phyloP scores from a whole-genome alignment of 2,113 vertebrate species.

The Platycercus adscitus region DNA sequence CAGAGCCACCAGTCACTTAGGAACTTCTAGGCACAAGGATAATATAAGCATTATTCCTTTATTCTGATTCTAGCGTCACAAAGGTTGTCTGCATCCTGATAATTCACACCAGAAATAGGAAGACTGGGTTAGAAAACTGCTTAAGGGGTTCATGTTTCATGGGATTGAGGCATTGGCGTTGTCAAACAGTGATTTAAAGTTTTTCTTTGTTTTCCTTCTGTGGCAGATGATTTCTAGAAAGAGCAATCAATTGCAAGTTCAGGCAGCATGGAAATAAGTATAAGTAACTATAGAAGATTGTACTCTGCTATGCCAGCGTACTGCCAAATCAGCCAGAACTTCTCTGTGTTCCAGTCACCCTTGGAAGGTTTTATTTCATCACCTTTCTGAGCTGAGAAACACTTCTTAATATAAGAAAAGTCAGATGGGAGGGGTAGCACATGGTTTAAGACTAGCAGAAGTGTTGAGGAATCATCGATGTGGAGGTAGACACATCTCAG shows the following conservation, averaged over 20 bases:
- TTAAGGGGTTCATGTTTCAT: not conserved
- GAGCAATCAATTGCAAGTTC: not conserved
- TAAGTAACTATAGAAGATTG: not conserved
- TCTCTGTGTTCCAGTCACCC: not conserved
- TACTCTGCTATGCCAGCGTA: not conserved
- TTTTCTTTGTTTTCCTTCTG: not conserved
- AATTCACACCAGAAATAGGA: not conserved
- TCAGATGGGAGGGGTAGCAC: not conserved
- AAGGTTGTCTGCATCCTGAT: not conserved
- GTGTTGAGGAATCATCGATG: not conserved
- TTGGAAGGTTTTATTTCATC: not conserved
- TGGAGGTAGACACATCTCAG: not conserved
- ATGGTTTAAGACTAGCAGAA: not conserved
- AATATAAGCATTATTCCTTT: not conserved
- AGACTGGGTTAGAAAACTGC: slow-evolving; percentile 19
- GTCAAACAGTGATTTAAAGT: not conserved
- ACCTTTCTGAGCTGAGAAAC: not conserved
- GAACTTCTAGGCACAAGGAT: not conserved
- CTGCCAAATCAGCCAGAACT: not conserved
- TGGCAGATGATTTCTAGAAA: not conserved
- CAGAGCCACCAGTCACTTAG: not conserved
- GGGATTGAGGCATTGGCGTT: not conserved
- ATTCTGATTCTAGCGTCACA: not conserved
- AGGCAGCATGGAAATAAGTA: not conserved
- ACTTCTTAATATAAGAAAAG: not conserved